A percentile compares a stretch with the other conserved stretches of the same genome.
Conservation (phyloP, 2,113 vertebrate genomes). For the Sinosuthora webbiana region DNA sequence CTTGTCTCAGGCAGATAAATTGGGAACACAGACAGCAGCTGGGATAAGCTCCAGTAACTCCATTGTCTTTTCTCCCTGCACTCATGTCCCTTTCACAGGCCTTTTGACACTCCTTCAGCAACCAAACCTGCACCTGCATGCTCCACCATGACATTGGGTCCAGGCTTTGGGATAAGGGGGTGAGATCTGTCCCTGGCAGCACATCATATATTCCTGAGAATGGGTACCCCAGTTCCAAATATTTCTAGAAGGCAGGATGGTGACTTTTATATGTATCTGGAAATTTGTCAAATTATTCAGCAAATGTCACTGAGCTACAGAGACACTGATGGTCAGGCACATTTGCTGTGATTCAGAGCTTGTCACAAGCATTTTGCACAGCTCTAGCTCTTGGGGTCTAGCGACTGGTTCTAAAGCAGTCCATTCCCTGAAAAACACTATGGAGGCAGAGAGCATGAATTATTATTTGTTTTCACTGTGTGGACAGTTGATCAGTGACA, state of each 20-base stretch:
- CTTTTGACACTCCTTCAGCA: not conserved
- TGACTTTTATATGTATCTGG: not conserved
- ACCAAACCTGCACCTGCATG: fast-evolving
- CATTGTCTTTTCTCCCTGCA: not conserved
- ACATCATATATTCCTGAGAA: not conserved
- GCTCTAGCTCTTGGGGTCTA: not conserved
- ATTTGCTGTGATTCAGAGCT: not conserved
- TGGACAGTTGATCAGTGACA: constrained; percentile 65
- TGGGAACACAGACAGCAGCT: not conserved
- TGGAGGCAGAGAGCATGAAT: constrained; percentile 33
- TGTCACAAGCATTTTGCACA: constrained; percentile 17
- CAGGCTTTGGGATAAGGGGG: not conserved
- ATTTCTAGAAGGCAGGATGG: not conserved
- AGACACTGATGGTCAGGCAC: not conserved
- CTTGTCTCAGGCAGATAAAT: not conserved
- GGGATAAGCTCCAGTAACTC: not conserved
- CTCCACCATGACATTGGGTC: not conserved
- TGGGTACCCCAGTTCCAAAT: not conserved
- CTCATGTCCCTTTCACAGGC: not conserved
- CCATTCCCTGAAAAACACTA: not conserved
- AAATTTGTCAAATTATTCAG: not conserved
- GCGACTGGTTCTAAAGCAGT: not conserved
- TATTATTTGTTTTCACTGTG: constrained; percentile 51
- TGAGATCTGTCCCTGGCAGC: not conserved
- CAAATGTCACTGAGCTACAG: not conserved